These are phyloP conservation scores for Sclerodermus sp. DNA, from an alignment of 2,888 invertebrate genomes.

Conservation along the genomic window DNA sequence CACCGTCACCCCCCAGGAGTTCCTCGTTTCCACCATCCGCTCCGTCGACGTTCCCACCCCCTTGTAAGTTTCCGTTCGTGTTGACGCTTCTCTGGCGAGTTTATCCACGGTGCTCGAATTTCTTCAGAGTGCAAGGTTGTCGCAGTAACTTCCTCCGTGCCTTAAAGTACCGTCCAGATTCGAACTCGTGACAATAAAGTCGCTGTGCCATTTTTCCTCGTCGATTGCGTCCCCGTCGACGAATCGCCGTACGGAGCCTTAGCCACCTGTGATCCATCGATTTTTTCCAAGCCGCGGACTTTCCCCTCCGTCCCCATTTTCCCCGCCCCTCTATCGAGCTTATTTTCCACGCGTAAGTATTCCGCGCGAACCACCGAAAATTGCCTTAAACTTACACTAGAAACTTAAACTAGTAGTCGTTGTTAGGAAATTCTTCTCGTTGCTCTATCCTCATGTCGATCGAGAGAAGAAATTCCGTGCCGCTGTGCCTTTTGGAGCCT, in stretches of 20 bases:
- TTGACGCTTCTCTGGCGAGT: not conserved
- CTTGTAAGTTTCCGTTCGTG: too few species aligned
- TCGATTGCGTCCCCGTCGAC: not conserved
- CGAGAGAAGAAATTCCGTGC: too few species aligned
- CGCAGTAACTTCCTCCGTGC: slow-evolving; percentile 36
- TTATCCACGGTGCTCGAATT: not conserved
- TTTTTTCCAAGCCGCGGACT: not conserved
- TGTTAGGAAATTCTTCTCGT: slow-evolving; percentile 11
- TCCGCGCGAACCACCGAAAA: too few species aligned
- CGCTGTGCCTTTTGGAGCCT: too few species aligned
- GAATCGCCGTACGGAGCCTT: slow-evolving; percentile 14
- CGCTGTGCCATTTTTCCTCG: slow-evolving; percentile 7
- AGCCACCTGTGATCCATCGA: slow-evolving; percentile 19
- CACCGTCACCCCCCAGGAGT: too few species aligned
- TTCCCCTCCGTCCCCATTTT: slow-evolving; percentile 25
- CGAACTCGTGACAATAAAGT: slow-evolving; percentile 34
- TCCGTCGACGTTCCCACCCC: too few species aligned
- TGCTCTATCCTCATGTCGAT: not conserved
- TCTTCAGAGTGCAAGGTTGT: slow-evolving; percentile 27
- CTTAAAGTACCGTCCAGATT: slow-evolving; percentile 45
- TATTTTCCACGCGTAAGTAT: not conserved
- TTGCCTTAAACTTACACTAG: too few species aligned
- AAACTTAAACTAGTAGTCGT: too few species aligned
- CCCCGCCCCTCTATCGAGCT: slow-evolving; percentile 18
- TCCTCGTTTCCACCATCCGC: not conserved